These are phyloP conservation scores for Neosalanx taihuensis DNA, from an alignment of 2,797 vertebrate species.

Conservation along the genomic window DNA sequence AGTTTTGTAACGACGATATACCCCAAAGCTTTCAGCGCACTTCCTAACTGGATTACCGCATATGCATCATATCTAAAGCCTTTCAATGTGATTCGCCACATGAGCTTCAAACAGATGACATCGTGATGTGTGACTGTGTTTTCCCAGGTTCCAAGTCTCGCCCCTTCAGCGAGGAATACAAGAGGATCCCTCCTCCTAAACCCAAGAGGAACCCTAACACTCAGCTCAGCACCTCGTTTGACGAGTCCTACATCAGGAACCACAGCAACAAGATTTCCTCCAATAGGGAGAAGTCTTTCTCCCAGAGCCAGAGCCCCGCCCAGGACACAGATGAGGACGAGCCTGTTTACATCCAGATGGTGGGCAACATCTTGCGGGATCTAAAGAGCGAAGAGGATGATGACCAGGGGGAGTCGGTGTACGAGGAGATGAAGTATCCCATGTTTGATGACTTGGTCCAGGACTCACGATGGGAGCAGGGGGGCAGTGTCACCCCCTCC, in stretches of 20 bases:
- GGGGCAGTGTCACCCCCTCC: constrained; percentile 61
- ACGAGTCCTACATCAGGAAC: constrained; percentile 86
- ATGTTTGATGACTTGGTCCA: constrained; percentile 83
- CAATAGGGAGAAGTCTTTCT: constrained; percentile 76
- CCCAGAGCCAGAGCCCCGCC: constrained; percentile 78
- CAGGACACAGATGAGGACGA: constrained; percentile 85
- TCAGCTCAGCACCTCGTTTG: constrained; percentile 93
- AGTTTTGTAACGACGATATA: constrained; percentile 23
- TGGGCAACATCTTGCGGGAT: constrained; percentile 88
- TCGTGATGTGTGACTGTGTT: background rate
- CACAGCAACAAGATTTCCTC: constrained; percentile 74
- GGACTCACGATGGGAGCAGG: constrained; percentile 76
- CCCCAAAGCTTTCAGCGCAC: background rate
- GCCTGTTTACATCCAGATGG: constrained; percentile 98
- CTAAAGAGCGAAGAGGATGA: constrained; percentile 80
- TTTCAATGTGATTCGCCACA: constrained; percentile 11
- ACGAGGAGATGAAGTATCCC: constrained; percentile 97
- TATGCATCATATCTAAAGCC: background rate
- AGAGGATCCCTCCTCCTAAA: constrained; percentile 93
- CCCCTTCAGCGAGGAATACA: constrained; percentile 86
- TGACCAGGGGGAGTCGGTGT: constrained; percentile 90
- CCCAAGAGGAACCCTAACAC: constrained; percentile 96
- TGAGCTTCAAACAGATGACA: constrained; percentile 16
- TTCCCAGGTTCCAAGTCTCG: constrained; percentile 63
- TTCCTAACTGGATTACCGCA: too few species aligned